Evolutionary conservation across 1,140 invertebrate genomes (phyloP), one percentile per base, ranked within the genome.

Genomic region (Meloidogyne exigua): DNA sequence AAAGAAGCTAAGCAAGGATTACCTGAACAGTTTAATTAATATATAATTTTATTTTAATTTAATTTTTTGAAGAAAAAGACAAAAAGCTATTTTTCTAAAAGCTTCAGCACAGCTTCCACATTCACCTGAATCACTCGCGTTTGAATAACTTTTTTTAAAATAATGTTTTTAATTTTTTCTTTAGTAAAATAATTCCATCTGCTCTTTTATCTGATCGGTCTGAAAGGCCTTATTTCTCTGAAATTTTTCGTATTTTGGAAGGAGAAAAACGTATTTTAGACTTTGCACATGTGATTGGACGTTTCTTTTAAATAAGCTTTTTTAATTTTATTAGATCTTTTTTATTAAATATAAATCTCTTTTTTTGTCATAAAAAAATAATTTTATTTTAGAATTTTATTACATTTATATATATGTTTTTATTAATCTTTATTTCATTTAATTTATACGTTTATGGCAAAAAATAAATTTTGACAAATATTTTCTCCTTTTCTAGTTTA

Each of bases 121-220:
- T 18, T 5, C 69, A 26, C 69, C 69, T 36, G 36, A 71, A 71
- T 28, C 69, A 28, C 28, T 71, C 13, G 69, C 69, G 69, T 71
- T 13, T 62, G 39, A 42, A n/a, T 49, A 18, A 0, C 4, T 25
- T 10, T 23, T 11, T 39, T 36, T 13, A 4, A 10, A 26, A 23
- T 12, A 26, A 18, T 39, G 81, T 18, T 67, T 79, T 72, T 75
- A 82, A 36, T 62, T 80, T 39, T 39, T 26, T 76, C 28, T 80
- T 21, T 66, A 75, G 65, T 49, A 49, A 42, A 80, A 80, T 39
- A 0, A 32, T 39, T 76, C 69, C 69, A 7, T 62, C 44, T 18
- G 69, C 69, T 10, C 62, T 71, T 44, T 44, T 62, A 44, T 28
- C 69, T 26, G 62, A 71, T 62, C 32, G 44, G 28, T 25, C 36